Conservation (phyloP, 2,888 invertebrate species). For the Acronicta psi region DNA sequence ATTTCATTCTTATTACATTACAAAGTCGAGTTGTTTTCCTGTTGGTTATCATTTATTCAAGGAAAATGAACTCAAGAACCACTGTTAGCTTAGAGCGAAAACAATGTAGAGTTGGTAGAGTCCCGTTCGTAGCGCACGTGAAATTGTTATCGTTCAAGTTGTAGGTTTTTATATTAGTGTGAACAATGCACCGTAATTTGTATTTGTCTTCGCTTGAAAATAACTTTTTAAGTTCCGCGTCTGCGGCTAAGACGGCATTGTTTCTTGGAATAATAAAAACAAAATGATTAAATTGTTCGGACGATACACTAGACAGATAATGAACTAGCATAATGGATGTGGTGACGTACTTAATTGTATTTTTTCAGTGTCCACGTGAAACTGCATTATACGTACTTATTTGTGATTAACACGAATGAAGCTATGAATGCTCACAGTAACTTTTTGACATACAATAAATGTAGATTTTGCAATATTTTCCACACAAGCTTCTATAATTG, state of each 20-base stretch:
- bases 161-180: constrained; percentile 66
- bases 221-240: constrained; percentile 33
- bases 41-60: constrained; percentile 67
- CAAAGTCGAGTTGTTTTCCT: constrained; percentile 63
- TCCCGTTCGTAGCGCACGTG: constrained; percentile 23
- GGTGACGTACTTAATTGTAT: constrained; percentile 53
- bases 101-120: constrained; percentile 25
- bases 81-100: constrained; percentile 29
- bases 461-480: too few species aligned
- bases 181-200: constrained; percentile 60
- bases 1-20: constrained; percentile 49
- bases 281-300: constrained; percentile 61
- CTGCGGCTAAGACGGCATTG: constrained; percentile 46
- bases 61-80: constrained; percentile 65
- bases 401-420: constrained; percentile 11
- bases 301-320: constrained; percentile 57
- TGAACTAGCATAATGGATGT: constrained; percentile 52
- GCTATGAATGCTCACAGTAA: neutral
- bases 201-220: constrained; percentile 47
- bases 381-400: constrained; percentile 11
- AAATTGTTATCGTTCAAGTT: constrained; percentile 40
- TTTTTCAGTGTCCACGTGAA: constrained; percentile 42
- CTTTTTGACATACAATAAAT: too few species aligned
- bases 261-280: constrained; percentile 60
- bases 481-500: too few species aligned